Percentiles rank a stretch among this genome's conserved stretches.
Evolutionary conservation across 1,140 invertebrate species (phyloP).

Genomic region (Sminthurinus signatus): DNA sequence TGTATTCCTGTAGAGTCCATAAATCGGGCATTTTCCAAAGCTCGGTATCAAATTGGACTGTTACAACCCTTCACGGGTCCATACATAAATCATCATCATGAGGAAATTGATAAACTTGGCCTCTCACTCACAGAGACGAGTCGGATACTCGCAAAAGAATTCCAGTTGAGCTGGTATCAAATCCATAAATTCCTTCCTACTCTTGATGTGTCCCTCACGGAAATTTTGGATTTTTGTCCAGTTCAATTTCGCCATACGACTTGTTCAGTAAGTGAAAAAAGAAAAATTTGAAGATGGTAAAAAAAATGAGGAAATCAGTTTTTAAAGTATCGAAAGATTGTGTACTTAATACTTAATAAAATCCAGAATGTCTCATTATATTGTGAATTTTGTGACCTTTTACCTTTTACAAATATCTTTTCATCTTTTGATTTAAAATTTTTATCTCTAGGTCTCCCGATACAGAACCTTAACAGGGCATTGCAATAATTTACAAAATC

Average conservation of each 20-base stretch:
- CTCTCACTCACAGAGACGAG: slow-evolving; percentile 22
- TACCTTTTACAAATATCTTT: too few species aligned
- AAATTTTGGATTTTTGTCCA: slow-evolving; percentile 35
- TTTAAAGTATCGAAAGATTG: too few species aligned
- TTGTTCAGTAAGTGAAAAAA: slow-evolving; percentile 29
- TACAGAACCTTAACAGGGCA: slow-evolving; percentile 87
- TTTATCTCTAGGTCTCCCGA: too few species aligned
- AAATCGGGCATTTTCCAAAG: slow-evolving; percentile 28
- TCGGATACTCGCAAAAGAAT: slow-evolving; percentile 24
- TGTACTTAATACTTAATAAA: too few species aligned
- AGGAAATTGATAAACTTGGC: slow-evolving; percentile 29
- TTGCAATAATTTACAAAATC: slow-evolving; percentile 90
- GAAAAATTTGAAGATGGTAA: too few species aligned
- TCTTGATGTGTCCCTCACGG: slow-evolving; percentile 25
- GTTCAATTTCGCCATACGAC: slow-evolving; percentile 15
- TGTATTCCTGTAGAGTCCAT: slow-evolving; percentile 29
- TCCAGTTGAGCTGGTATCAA: slow-evolving; percentile 22
- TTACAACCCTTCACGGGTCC: slow-evolving; percentile 13
- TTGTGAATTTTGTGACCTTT: too few species aligned
- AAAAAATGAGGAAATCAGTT: too few species aligned
- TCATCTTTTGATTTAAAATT: too few species aligned
- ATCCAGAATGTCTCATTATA: too few species aligned
- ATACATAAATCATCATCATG: slow-evolving; percentile 15
- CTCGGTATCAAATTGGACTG: slow-evolving; percentile 11
- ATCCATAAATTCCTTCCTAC: slow-evolving; percentile 24